Conservation (phyloP, 2,113 vertebrate genomes). For the Perca schrenkii region DNA sequence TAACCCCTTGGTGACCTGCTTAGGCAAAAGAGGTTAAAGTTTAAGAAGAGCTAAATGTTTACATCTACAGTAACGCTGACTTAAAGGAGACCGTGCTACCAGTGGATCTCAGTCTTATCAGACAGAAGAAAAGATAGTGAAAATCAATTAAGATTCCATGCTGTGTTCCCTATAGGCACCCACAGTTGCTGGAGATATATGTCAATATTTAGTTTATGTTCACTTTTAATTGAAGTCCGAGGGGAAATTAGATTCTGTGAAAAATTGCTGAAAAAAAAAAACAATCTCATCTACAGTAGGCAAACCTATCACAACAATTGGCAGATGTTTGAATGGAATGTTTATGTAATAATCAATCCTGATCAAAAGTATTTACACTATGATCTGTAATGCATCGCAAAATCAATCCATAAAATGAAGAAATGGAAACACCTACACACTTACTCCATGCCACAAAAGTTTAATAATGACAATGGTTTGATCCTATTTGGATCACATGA, state of each 20-base stretch:
- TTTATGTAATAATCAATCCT: too few relatives aligned
- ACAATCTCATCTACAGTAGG: neutral
- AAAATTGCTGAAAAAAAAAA: neutral
- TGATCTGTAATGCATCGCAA: neutral
- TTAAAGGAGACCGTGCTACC: conserved; percentile 8
- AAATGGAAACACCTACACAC: too few relatives aligned
- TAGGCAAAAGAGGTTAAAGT: conserved; percentile 9
- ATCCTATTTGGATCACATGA: too few relatives aligned
- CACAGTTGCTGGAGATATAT: conserved; percentile 1
- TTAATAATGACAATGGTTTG: too few relatives aligned
- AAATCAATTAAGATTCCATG: conserved; percentile 29
- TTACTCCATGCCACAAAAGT: too few relatives aligned
- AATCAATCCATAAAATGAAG: too few relatives aligned
- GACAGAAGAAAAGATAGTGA: neutral
- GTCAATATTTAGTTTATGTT: conserved; percentile 37
- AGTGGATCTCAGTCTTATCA: neutral
- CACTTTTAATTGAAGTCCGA: conserved; percentile 31
- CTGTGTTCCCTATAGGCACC: conserved; percentile 3
- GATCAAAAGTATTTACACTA: neutral
- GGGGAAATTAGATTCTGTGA: neutral
- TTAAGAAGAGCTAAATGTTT: conserved; percentile 38
- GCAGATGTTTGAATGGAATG: neutral
- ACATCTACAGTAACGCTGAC: conserved; percentile 4
- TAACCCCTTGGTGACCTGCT: conserved; percentile 30
- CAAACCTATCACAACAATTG: neutral